Evolutionary conservation across 2,888 invertebrate species (phyloP), one percentile per base, ranked within the genome.

Genomic region (Corythucha ciliata): DNA sequence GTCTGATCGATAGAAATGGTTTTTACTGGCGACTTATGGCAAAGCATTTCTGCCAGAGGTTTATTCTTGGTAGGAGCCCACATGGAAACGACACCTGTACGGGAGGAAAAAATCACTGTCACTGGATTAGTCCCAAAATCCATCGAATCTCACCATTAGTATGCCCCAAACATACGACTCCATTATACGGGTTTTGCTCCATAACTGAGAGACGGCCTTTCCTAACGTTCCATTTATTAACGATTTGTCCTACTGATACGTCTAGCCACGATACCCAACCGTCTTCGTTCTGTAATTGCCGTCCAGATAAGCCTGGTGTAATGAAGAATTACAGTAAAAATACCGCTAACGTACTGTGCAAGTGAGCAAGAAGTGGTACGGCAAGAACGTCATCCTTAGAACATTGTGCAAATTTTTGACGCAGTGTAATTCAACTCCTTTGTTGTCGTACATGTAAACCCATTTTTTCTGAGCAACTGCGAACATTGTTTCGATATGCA

Each of bases 401-500:
- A 88, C 81, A 60, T 79, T 78, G 66, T 86, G 76, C 68, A 98
- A 72, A 57, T 72, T 74, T 69, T 97, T 97, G 0, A 99, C 67
- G 67, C 97, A 97, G 68, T 99, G 98, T 48, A 99, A 67, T 69
- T 99, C 98, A 36, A 84, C 83, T n/a, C 97, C 97, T 63, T 88
- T 82, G 64, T 91, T 91, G 67, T 99, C 98, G 67, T 99, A 99
- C 58, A 99, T 83, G 64, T 92, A 87, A 0, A 93, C 81, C 91
- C 93, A 96, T 60, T 87, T 80, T 65, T 93, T 94, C 68, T 99
- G 98, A 0, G 97, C 96, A 4, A 85, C 90, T 0, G 98, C 98
- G 69, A 90, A 86, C 91, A 97, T 91, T 6, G 90, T 94, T 70
- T 97, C 96, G 40, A 88, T 75, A 68, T 99, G 98, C 18, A 91